These are phyloP conservation scores for Calliopsis andreniformis DNA, from an alignment of 1,140 invertebrate genomes.

Conservation along the genomic window DNA sequence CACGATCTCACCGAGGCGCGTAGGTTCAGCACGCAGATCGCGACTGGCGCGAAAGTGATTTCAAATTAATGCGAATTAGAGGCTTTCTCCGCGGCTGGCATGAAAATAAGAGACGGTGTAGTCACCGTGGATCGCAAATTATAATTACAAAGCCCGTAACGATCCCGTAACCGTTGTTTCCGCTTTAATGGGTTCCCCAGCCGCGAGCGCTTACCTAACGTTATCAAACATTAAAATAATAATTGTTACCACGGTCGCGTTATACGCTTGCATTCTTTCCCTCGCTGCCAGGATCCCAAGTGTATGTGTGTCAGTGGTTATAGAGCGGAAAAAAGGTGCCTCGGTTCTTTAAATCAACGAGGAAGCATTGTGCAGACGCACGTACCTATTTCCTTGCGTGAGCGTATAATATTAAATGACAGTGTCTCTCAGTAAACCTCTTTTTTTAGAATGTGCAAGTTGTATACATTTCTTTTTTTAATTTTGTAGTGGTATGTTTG, in stretches of 20 bases:
- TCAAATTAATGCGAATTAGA: background rate
- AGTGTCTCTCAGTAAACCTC: background rate
- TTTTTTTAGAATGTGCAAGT: too few species aligned
- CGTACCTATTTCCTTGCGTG: too few species aligned
- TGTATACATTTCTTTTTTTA: too few species aligned
- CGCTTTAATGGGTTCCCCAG: background rate
- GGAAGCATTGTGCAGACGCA: background rate
- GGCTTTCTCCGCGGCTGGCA: background rate
- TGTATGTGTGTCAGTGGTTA: slow-evolving; percentile 25
- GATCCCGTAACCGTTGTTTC: slow-evolving; percentile 5
- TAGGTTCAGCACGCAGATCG: background rate
- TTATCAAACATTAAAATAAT: slow-evolving; percentile 7
- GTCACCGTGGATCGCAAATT: background rate
- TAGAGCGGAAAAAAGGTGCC: slow-evolving; percentile 27
- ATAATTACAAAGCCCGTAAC: background rate
- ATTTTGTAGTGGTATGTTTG: too few species aligned
- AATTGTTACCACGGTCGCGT: slow-evolving; percentile 22
- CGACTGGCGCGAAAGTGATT: background rate
- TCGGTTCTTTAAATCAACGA: slow-evolving; percentile 11
- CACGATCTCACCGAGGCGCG: background rate
- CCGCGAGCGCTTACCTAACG: background rate
- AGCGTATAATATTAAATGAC: too few species aligned
- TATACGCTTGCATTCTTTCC: slow-evolving; percentile 2
- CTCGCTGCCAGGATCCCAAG: background rate
- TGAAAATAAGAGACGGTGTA: background rate